Conservation (phyloP, 64 coral and sea anemone genomes). For the Porites lutea region DNA sequence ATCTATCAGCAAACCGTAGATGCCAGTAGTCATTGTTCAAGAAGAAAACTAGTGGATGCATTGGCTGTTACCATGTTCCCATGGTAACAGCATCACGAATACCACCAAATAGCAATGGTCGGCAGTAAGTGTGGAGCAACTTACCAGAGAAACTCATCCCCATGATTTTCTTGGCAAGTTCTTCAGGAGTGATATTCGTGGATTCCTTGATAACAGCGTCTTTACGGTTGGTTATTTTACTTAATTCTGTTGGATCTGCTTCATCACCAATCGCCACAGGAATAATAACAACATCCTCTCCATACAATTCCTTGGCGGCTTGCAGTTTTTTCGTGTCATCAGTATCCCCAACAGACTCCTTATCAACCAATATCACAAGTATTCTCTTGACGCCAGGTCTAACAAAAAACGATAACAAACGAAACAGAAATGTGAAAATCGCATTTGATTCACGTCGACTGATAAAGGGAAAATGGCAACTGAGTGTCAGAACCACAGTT, state of each 20-base stretch:
- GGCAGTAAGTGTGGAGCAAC: background rate
- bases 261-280: conserved; percentile 64
- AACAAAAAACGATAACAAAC: background rate
- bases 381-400: conserved; percentile 69
- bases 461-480: no score
- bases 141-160: conserved; percentile 62
- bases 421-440: no score
- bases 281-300: conserved; percentile 42
- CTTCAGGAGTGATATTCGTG: conserved; percentile 48
- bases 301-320: conserved; percentile 40
- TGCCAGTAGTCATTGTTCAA: no score
- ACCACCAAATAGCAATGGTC: no score
- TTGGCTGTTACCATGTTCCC: no score
- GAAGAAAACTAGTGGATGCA: no score
- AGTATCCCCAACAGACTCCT: conserved; percentile 21
- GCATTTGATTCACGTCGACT: no score
- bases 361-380: conserved; percentile 69
- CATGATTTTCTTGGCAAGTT: conserved; percentile 60
- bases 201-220: conserved; percentile 45
- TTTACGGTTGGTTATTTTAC: conserved; percentile 24
- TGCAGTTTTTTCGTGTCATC: conserved; percentile 26
- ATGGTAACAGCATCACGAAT: no score
- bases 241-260: conserved; percentile 51
- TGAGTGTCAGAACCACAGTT: no score
- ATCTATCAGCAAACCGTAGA: no score